phyloP scores from a whole-genome alignment of 2,797 vertebrate genomes.

The Peromyscus nudipes region DNA sequence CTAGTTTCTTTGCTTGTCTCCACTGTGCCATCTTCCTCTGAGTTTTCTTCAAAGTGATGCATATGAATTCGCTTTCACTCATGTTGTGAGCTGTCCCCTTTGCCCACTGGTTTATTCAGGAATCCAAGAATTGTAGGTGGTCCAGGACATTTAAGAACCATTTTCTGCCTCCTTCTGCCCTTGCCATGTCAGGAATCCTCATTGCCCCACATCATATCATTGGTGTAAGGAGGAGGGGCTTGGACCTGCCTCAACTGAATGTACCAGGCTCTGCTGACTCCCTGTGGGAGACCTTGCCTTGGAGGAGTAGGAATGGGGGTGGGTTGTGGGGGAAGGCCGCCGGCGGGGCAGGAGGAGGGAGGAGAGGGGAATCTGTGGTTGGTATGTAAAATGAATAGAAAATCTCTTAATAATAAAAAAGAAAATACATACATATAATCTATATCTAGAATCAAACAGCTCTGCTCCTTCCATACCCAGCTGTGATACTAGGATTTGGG shows the following conservation, averaged over 20 bases:
- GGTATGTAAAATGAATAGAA: no score
- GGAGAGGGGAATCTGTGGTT: no score
- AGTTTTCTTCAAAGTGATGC: not conserved
- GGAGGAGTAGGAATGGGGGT: no score
- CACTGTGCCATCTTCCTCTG: not conserved
- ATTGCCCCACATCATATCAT: no score
- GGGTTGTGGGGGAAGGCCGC: no score
- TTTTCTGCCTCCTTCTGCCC: not conserved
- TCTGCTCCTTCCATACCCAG: not conserved
- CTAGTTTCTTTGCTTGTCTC: constrained; percentile 5
- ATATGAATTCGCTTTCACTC: not conserved
- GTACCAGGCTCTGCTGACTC: no score
- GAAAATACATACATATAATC: no score
- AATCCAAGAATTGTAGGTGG: not conserved
- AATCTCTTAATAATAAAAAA: no score
- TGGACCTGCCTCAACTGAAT: no score
- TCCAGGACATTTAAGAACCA: not conserved
- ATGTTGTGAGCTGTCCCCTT: not conserved
- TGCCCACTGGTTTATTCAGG: not conserved
- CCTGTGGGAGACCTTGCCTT: no score
- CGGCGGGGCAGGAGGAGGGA: no score
- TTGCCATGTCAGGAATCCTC: not conserved
- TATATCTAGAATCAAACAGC: not conserved
- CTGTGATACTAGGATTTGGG: not conserved
- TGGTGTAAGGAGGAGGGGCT: no score